Conservation (phyloP, 2,888 invertebrate genomes). For the Microchrysa polita region DNA sequence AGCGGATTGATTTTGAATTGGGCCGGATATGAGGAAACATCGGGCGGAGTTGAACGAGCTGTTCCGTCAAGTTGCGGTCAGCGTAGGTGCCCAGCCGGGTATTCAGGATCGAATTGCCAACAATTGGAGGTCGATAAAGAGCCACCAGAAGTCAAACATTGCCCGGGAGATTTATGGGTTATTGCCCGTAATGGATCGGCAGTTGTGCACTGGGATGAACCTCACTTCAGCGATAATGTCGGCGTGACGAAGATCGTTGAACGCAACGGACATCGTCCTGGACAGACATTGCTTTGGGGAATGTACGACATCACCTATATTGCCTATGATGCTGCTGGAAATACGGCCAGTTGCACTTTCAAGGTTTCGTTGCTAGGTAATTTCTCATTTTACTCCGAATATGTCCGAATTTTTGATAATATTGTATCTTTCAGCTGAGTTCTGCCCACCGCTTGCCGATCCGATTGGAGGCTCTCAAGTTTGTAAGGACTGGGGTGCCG, state of each 20-base stretch:
- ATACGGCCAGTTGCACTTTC: conserved; percentile 90
- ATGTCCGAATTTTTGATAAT: conserved; percentile 16
- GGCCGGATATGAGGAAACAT: conserved; percentile 90
- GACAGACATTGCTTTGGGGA: conserved; percentile 89
- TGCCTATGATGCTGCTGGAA: conserved; percentile 92
- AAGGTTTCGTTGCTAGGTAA: conserved; percentile 84
- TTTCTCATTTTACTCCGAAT: background rate
- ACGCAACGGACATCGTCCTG: conserved; percentile 86
- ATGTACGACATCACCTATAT: conserved; percentile 92
- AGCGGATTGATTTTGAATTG: conserved; percentile 87
- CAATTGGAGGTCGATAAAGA: conserved; percentile 85
- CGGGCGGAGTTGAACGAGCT: conserved; percentile 89
- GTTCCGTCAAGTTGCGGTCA: conserved; percentile 94
- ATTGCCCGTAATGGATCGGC: conserved; percentile 92
- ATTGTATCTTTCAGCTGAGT: conserved; percentile 74
- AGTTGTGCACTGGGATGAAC: conserved; percentile 91
- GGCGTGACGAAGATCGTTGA: conserved; percentile 82
- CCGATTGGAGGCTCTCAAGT: conserved; percentile 91
- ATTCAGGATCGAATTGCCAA: conserved; percentile 85
- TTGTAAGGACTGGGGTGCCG: conserved; percentile 96
- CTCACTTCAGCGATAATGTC: conserved; percentile 89
- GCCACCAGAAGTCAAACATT: conserved; percentile 86
- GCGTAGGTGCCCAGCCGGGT: conserved; percentile 87
- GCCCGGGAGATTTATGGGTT: conserved; percentile 94
- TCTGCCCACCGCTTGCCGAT: conserved; percentile 88